phyloP scores from a whole-genome alignment of 2,797 vertebrate genomes.

The Crocidura indochinensis region DNA sequence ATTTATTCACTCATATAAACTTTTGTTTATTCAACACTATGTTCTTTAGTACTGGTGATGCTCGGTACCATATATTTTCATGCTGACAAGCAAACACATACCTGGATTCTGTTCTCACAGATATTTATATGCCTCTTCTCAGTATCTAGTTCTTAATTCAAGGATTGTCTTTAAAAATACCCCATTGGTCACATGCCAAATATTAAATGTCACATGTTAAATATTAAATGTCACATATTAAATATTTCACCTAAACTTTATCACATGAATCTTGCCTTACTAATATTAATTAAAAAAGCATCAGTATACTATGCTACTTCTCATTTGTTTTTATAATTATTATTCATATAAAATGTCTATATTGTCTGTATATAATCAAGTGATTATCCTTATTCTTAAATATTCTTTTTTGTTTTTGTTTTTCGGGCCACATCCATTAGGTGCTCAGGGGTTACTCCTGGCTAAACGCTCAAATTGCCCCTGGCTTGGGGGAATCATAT shows the following conservation, averaged over 20 bases:
- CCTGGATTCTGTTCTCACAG: neutral
- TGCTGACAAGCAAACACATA: neutral
- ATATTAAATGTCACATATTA: no score
- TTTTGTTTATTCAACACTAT: slow-evolving; percentile 8
- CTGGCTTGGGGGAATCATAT: no score
- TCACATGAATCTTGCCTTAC: neutral
- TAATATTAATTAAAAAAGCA: slow-evolving; percentile 15
- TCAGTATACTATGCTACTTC: neutral
- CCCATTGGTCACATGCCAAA: neutral
- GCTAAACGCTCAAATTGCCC: no score
- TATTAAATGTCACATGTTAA: no score
- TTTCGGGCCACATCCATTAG: no score
- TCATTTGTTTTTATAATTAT: neutral
- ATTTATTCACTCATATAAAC: neutral
- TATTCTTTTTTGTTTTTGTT: no score
- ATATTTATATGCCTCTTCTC: neutral
- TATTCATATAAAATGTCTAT: neutral
- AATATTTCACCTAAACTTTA: neutral
- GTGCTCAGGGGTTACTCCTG: no score
- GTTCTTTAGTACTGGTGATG: neutral
- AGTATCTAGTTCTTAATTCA: neutral
- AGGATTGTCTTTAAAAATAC: neutral
- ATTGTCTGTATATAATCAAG: no score
- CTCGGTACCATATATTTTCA: neutral
- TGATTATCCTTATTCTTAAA: neutral